These are phyloP conservation scores for Esox niger DNA, from an alignment of 2,113 vertebrate species.

Conservation along the genomic window DNA sequence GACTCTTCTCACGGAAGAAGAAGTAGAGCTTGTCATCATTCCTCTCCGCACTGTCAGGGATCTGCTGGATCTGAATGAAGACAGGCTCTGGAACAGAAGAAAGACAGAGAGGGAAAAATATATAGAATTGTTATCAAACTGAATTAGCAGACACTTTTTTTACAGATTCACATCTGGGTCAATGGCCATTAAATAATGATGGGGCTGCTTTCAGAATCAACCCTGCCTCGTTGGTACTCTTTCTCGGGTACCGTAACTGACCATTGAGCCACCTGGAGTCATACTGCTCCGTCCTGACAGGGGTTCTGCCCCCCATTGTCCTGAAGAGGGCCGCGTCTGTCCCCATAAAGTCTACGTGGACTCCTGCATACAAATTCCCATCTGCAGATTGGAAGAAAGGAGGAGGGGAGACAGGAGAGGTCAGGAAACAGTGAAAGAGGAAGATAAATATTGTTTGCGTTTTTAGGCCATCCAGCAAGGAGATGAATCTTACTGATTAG, in stretches of 20 bases:
- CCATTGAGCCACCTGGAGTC: constrained; percentile 85
- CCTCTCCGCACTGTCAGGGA: constrained; percentile 79
- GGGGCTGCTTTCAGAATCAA: too few relatives aligned
- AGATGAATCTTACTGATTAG: constrained; percentile 71
- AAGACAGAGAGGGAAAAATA: constrained; percentile 5
- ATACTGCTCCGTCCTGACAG: constrained; percentile 81
- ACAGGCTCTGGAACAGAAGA: constrained; percentile 70
- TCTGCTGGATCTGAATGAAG: constrained; percentile 80
- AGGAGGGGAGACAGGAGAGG: neutral
- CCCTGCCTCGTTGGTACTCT: neutral
- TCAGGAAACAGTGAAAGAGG: neutral
- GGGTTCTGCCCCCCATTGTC: constrained; percentile 77
- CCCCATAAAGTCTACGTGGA: constrained; percentile 86
- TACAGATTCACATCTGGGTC: too few relatives aligned
- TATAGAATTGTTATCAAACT: neutral
- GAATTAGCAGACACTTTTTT: constrained; percentile 45
- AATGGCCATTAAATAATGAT: too few relatives aligned
- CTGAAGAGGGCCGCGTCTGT: constrained; percentile 82
- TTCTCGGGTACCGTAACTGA: constrained; percentile 59
- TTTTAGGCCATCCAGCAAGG: neutral
- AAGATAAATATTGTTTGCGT: neutral
- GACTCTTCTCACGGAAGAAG: constrained; percentile 82
- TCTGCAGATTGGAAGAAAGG: constrained; percentile 54
- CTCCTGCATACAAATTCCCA: constrained; percentile 80
- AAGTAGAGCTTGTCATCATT: constrained; percentile 86